Base-by-base conservation (phyloP, 1,140 invertebrate species). In the Drosophila hydei region DNA sequence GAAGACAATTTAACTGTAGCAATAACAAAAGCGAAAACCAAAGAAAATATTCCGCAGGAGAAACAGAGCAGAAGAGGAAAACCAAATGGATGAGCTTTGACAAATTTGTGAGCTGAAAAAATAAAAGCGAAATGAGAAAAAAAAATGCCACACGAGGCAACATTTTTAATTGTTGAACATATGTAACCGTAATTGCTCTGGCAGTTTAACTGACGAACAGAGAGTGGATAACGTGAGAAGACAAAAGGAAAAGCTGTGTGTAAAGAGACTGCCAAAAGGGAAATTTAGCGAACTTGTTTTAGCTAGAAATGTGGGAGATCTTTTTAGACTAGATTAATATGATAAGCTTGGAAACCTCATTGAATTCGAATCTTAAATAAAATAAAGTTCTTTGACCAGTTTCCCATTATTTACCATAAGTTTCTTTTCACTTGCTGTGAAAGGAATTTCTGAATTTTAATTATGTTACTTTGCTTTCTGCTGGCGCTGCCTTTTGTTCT, bases 151-250 rank as follows among this genome's bases (percentile, higher is more conserved):
- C 76, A 84, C 68, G 61, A 68, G 79, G 77, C 67, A 85, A 85
- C 71, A 54, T 72, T 85, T 79, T 77, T 87, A 85, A 85, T 85
- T 85, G 81, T 60, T 62, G 23, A 64, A 78, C 81, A 85, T 85
- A 87, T 77, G 81, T 72, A 72, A 45, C 40, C 63, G 77, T 80
- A 85, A 87, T 85, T 87, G 81, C 65, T 77, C 52, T 48, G 43
- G 50, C 70, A 80, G 77, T 68, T 87, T 77, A 74, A 58, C 59
- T 59, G 45, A 30, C 21, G 59, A 33, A 52, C 12, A 23, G 33
- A 45, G 36, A 58, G 64, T 16, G 4, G 19, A 27, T 14, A 12
- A 21, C 27, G 7, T 60, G 40, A 30, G 30, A 19, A 40, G 12
- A 40, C n/a, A 43, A 61, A 23, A 38, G 36, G 3, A 33, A 52